Conservation (phyloP, 2,113 vertebrate species). For the Manacus vitellinus region DNA sequence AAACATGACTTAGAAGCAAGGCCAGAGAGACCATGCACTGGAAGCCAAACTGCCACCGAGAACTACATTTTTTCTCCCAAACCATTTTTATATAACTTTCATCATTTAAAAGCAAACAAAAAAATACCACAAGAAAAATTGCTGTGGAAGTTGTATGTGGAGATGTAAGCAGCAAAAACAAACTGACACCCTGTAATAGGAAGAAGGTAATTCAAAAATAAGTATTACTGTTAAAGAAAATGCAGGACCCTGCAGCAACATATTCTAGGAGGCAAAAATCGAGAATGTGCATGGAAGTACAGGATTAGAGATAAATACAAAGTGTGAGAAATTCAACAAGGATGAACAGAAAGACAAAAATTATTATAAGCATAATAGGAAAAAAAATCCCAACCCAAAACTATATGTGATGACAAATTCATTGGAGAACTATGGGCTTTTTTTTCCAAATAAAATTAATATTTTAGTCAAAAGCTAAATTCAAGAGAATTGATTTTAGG, state of each 20-base stretch:
- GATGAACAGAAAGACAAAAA: background rate
- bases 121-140: background rate
- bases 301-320: background rate
- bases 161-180: background rate
- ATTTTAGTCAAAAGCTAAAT: background rate
- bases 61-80: background rate
- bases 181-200: background rate
- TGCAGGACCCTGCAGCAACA: background rate
- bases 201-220: background rate
- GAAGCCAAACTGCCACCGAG: background rate
- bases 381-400: background rate
- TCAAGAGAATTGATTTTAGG: background rate
- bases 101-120: background rate
- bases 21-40: background rate
- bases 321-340: background rate
- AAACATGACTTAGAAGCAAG: background rate
- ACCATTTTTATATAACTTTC: background rate
- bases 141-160: background rate
- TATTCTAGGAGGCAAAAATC: background rate
- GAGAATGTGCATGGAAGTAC: background rate
- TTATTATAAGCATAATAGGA: rapidly evolving
- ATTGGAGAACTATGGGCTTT: background rate
- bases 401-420: background rate
- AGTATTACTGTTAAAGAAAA: background rate
- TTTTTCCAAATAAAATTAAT: background rate